A percentile compares a stretch with the other conserved stretches of the same genome.
Evolutionary conservation across 2,888 invertebrate genomes (phyloP).

Genomic region (Napeogenes sylphis): DNA sequence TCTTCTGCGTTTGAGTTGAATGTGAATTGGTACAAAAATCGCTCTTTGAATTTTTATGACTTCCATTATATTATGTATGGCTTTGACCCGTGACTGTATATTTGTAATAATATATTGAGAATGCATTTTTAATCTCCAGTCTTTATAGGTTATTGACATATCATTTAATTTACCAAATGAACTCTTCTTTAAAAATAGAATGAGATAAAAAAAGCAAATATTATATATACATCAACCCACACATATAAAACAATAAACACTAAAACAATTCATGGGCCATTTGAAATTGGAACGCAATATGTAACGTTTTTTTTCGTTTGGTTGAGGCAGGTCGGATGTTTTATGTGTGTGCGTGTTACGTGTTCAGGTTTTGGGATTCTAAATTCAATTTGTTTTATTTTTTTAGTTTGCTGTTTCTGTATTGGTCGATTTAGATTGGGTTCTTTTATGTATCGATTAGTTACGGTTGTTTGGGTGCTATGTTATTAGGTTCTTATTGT

Average conservation of each 20-base stretch:
- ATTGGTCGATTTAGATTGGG: constrained; percentile 22
- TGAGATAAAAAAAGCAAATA: not conserved
- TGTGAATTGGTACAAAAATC: constrained; percentile 61
- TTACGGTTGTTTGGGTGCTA: constrained; percentile 16
- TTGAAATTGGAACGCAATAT: constrained; percentile 32
- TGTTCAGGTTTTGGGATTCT: constrained; percentile 61
- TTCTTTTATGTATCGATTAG: constrained; percentile 24
- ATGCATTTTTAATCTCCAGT: not conserved
- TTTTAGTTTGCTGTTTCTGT: constrained; percentile 41
- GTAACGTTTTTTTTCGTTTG: constrained; percentile 44
- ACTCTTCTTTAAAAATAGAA: not conserved
- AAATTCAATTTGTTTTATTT: constrained; percentile 53
- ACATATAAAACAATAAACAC: constrained; percentile 4
- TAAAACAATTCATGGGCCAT: constrained; percentile 9
- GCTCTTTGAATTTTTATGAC: constrained; percentile 55
- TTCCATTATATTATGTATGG: constrained; percentile 7
- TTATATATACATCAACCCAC: constrained; percentile 8
- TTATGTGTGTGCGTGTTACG: constrained; percentile 41
- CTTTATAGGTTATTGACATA: too few relatives aligned
- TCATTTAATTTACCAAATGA: not conserved
- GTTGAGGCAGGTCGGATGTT: constrained; percentile 63
- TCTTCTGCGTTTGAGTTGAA: constrained; percentile 56
- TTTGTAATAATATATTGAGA: constrained; percentile 5
- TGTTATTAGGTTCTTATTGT: not conserved
- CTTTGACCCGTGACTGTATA: constrained; percentile 1